These are phyloP conservation scores for Leptonema lineaticorne DNA, from an alignment of 1,140 invertebrate species.

Conservation along the genomic window DNA sequence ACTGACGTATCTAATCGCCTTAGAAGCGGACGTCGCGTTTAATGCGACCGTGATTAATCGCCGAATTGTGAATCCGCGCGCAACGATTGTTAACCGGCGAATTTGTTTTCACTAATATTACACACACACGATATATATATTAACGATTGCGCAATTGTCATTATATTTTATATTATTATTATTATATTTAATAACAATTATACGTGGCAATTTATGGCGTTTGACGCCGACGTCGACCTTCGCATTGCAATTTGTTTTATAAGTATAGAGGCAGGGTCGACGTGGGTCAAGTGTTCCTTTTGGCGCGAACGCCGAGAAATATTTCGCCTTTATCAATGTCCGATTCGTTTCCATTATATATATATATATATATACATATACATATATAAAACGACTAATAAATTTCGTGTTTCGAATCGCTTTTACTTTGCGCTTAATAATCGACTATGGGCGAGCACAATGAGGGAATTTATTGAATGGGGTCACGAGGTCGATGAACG, in stretches of 20 bases:
- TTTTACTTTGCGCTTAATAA: too few species aligned
- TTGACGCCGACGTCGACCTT: slow-evolving; percentile 4
- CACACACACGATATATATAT: background rate
- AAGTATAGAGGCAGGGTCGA: background rate
- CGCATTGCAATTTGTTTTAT: slow-evolving; percentile 14
- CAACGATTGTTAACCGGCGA: background rate
- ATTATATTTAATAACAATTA: background rate
- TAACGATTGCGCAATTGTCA: background rate
- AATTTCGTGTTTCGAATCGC: slow-evolving; percentile 1
- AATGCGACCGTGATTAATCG: background rate
- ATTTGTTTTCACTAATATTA: too few species aligned
- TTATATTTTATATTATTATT: background rate
- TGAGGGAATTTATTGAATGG: too few species aligned
- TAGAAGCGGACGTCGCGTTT: background rate
- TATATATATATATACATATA: too few species aligned
- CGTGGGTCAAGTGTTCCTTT: slow-evolving; percentile 10
- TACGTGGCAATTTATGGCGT: slow-evolving; percentile 6
- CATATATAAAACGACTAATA: background rate
- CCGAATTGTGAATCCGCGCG: background rate
- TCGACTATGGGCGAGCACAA: too few species aligned
- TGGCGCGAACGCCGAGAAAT: slow-evolving; percentile 4
- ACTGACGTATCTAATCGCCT: background rate
- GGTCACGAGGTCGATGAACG: too few species aligned
- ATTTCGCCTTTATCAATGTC: slow-evolving; percentile 16
- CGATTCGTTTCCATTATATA: background rate